A percentile compares a stretch with the other conserved stretches of the same genome.
Evolutionary conservation across 2,888 invertebrate species (phyloP).

Genomic region (Malthinus seriepunctatus): DNA sequence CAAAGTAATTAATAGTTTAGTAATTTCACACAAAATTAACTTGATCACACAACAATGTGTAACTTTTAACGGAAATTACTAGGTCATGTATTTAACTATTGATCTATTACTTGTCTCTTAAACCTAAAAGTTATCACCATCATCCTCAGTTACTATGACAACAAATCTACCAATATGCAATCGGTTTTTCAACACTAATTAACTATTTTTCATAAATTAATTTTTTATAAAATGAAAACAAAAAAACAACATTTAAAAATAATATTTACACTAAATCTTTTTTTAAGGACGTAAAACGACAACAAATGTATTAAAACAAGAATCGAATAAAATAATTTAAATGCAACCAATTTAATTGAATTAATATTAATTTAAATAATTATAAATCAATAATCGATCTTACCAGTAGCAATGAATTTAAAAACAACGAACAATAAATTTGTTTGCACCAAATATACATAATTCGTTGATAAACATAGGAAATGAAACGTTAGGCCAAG

Average conservation of each 20-base stretch:
- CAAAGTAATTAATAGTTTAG: too few species aligned
- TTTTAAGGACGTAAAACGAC: too few species aligned
- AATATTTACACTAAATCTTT: too few species aligned
- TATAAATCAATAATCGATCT: slow-evolving; percentile 3
- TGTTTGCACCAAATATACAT: slow-evolving; percentile 31
- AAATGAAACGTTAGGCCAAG: slow-evolving; percentile 36
- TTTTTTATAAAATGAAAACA: too few species aligned
- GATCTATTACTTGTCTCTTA: slow-evolving; percentile 17
- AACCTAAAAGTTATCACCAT: slow-evolving; percentile 15
- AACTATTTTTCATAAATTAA: background rate
- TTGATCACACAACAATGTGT: background rate
- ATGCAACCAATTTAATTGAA: too few species aligned
- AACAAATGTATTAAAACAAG: too few species aligned
- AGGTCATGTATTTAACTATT: slow-evolving; percentile 12
- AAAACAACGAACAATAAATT: slow-evolving; percentile 21
- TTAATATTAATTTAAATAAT: background rate
- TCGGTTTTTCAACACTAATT: background rate
- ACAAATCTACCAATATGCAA: slow-evolving; percentile 9
- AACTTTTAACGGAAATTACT: slow-evolving; percentile 7
- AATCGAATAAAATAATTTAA: too few species aligned
- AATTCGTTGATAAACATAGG: slow-evolving; percentile 35
- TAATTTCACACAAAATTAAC: too few species aligned
- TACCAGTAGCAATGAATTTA: slow-evolving; percentile 21
- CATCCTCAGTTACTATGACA: slow-evolving; percentile 20
- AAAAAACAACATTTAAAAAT: too few species aligned